phyloP scores from a whole-genome alignment of 1,140 invertebrate genomes.

The Anastrepha ludens region DNA sequence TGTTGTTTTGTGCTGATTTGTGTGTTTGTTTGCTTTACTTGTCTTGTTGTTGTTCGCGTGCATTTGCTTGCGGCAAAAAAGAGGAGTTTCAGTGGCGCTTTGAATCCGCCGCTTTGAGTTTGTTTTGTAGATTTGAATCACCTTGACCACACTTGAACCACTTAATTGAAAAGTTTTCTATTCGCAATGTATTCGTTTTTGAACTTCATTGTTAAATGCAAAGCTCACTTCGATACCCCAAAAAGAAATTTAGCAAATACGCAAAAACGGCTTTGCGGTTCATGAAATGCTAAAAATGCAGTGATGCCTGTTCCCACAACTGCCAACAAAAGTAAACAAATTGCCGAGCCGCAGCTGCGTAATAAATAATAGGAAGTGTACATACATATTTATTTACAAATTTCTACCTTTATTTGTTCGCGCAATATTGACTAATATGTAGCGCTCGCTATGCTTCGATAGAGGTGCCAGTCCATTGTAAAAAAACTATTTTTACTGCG shows the following conservation, averaged over 20 bases:
- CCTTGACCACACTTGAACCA: conserved; percentile 15
- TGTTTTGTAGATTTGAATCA: background rate
- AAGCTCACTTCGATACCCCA: background rate
- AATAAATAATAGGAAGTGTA: too few relatives aligned
- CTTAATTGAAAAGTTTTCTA: background rate
- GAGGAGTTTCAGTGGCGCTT: too few relatives aligned
- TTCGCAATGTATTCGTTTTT: background rate
- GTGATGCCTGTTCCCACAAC: background rate
- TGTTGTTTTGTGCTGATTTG: conserved; percentile 6
- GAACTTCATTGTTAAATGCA: background rate
- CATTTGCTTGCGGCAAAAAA: too few relatives aligned
- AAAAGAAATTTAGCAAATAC: background rate
- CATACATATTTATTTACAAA: background rate
- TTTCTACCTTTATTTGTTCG: background rate
- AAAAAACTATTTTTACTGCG: background rate
- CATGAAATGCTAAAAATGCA: background rate
- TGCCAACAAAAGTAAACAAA: background rate
- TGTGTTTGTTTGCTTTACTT: background rate
- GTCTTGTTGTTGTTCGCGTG: too few relatives aligned
- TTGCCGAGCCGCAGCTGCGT: background rate
- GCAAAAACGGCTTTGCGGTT: background rate
- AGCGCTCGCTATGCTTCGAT: background rate
- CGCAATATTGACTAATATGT: background rate
- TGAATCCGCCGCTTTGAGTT: background rate
- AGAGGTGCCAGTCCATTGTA: background rate